Evolutionary conservation across 2,888 invertebrate species (phyloP).

Genomic region (Drosophila ustulata): DNA sequence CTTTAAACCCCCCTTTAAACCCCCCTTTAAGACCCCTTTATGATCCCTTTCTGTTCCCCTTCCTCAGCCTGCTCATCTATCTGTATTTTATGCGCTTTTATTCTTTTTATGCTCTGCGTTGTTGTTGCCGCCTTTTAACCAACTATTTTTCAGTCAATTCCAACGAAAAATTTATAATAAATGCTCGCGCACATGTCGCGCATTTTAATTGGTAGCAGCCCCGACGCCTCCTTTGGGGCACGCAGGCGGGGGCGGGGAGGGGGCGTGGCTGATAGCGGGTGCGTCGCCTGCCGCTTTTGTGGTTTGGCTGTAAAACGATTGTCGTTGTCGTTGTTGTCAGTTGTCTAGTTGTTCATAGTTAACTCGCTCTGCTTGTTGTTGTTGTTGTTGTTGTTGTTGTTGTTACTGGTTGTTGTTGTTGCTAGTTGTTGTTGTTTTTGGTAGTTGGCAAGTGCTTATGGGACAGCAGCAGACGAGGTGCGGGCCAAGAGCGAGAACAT

Average conservation of each 20-base stretch:
- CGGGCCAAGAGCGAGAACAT: background rate
- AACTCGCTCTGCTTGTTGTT: background rate
- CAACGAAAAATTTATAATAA: conserved; percentile 78
- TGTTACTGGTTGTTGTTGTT: conserved; percentile 35
- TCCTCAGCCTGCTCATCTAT: background rate
- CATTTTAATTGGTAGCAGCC: conserved; percentile 69
- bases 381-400: conserved; percentile 32
- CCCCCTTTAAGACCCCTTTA: background rate
- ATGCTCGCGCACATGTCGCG: conserved; percentile 78
- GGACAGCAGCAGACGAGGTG: conserved; percentile 17
- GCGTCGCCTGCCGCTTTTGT: conserved; percentile 44
- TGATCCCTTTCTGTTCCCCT: too few relatives aligned
- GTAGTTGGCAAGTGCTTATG: conserved; percentile 64
- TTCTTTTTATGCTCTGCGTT: conserved; percentile 1
- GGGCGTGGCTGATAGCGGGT: conserved; percentile 21
- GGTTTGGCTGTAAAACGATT: conserved; percentile 69
- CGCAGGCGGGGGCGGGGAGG: background rate
- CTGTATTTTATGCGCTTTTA: conserved; percentile 31
- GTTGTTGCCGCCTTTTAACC: conserved; percentile 34
- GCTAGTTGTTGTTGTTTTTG: conserved; percentile 38
- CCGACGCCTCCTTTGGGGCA: conserved; percentile 5
- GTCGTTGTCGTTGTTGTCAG: conserved; percentile 37
- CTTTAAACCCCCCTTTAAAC: background rate
- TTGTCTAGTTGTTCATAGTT: too few relatives aligned
- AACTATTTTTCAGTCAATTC: conserved; percentile 78